Base-by-base conservation (phyloP, 2,888 invertebrate species). In the Tortricodes alternella region DNA sequence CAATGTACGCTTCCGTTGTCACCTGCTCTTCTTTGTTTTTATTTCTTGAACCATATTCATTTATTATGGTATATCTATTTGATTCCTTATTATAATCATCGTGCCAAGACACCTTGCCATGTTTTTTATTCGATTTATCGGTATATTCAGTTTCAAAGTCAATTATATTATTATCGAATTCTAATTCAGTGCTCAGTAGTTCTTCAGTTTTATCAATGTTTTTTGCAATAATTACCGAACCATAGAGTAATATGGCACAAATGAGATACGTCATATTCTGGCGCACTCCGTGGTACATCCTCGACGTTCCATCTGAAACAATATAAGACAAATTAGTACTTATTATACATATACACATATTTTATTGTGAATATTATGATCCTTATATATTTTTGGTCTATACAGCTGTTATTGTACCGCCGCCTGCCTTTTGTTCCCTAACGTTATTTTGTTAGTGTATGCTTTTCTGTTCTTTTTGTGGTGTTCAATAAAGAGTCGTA, bases 71-170 rank as follows among this genome's bases (percentile, higher is more conserved):
- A 65, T 90, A 90, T 67, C 72, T 85, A 67, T 83, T 76, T 19
- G 80, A 71, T 59, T 88, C 80, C 68, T 81, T 87, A 48, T 81
- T 76, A 18, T 78, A 79, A 38, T 67, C 64, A 41, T 82, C 74
- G 35, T 76, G 66, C 85, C 85, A 85, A 0, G 84, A 80, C 1
- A 74, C 62, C 21, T 64, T 67, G 24, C 76, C 83, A 66, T 84
- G 82, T 43, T 84, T 83, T 32, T 81, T 83, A 41, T 83, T 78
- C 38, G 81, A 83, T 61, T 84, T 88, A 1, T 83, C 65, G 1
- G 82, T 73, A 53, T 80, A 85, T 53, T 85, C 83, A 60, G 86
- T 85, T 34, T 89, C 89, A 9, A 89, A 88, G 55, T 90, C 89
- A 53, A 89, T 83, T 23, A 90, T 84, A 46, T 83, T 87, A 35